These are phyloP conservation scores for Icerya purchasi DNA, from an alignment of 2,888 invertebrate genomes.

Conservation along the genomic window DNA sequence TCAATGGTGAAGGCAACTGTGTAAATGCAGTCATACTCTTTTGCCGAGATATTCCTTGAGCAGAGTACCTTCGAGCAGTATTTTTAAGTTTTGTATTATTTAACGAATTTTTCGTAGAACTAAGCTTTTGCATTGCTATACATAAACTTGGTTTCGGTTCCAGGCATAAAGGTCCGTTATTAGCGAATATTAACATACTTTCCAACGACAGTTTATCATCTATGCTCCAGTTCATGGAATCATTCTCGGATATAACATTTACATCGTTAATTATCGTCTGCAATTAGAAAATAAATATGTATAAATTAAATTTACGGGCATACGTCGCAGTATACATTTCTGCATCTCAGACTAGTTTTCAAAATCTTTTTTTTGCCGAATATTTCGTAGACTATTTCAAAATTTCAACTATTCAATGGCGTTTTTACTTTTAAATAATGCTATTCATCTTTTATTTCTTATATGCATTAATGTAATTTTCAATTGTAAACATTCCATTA, in stretches of 20 bases:
- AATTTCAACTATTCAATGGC: too few relatives aligned
- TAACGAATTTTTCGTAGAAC: slow-evolving; percentile 48
- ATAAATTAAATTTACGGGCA: too few relatives aligned
- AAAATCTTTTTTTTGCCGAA: too few relatives aligned
- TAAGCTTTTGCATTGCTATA: slow-evolving; percentile 47
- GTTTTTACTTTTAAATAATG: too few relatives aligned
- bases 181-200: slow-evolving; percentile 63
- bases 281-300: slow-evolving; percentile 18
- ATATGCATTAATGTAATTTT: too few relatives aligned
- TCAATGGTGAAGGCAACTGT: neutral
- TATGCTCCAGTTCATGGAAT: slow-evolving; percentile 38
- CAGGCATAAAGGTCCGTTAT: slow-evolving; percentile 67
- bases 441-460: too few relatives aligned
- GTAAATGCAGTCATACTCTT: slow-evolving; percentile 31
- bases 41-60: slow-evolving; percentile 63
- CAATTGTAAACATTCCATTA: too few relatives aligned
- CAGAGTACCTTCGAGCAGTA: slow-evolving; percentile 55
- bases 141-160: slow-evolving; percentile 71
- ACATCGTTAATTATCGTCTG: slow-evolving; percentile 43
- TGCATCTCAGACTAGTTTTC: too few relatives aligned
- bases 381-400: too few relatives aligned
- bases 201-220: slow-evolving; percentile 60
- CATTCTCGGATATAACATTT: slow-evolving; percentile 30
- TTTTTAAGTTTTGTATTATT: slow-evolving; percentile 51
- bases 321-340: too few relatives aligned